Evolutionary conservation across 2,888 invertebrate species (phyloP), one percentile per base, ranked within the genome.

Genomic region (Xanthorhoe designata): DNA sequence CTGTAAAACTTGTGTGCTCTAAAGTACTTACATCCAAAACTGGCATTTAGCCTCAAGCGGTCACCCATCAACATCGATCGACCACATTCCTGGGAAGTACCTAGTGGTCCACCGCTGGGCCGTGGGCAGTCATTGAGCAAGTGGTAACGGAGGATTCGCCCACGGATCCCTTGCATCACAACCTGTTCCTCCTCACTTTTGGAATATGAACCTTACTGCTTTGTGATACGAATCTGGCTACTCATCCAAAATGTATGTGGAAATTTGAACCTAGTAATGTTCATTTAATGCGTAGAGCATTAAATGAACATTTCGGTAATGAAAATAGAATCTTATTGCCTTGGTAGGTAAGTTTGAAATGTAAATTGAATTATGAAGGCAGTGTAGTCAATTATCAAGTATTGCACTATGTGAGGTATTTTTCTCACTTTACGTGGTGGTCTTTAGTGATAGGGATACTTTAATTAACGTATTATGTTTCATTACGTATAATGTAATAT

Each of bases 51-150:
- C 38, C 13, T 42, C 38, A 42, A 42, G 38, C 38, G 47, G 17
- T 47, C 47, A 47, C 47, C 15, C 47, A 6, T 15, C 17, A 8
- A 7, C 6, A 47, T 47, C 47, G 17, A 42, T 42, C 1, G 55
- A 64, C 53, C 58, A 15, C 55, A 65, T 60, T 65, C 64, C 18
- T 19, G 42, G 53, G 19, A 57, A 54, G 54, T 35, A 42, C 24
- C 38, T n/a, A n/a, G n/a, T n/a, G 9, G 67, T 63, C 67, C 64
- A 64, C 35, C 35, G 49, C 29, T 68, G 65, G 62, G 65, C 53
- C 67, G 67, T 68, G 67, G 67, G 64, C 64, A 62, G 68, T 32
- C 64, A 61, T 68, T 68, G 60, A 58, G 67, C 45, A 67, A 67
- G 19, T 32, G n/a, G 17, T 65, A 65, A 65, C 64, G 58, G 64